Evolutionary conservation across 2,888 invertebrate genomes (phyloP), one percentile per base, ranked within the genome.

Genomic region (Carcina quercana): DNA sequence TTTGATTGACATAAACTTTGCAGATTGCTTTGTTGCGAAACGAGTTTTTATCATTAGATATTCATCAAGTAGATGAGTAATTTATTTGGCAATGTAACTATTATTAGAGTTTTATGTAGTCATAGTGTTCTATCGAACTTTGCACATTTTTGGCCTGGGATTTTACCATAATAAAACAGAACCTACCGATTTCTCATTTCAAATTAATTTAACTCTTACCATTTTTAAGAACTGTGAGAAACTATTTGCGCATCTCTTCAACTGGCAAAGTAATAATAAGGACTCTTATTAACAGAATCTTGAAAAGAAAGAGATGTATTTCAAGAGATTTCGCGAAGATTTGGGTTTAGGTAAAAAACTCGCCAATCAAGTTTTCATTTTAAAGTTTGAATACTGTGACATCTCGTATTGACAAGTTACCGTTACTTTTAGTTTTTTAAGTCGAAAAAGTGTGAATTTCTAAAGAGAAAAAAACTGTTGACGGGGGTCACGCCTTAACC

Each of bases 301-400:
- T 62, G 53, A 57, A 67, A 54, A 59, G 56, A 43, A 53, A 50
- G 50, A 68, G 72, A 74, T 66, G 55, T 56, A 48, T 70, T 69
- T 71, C 51, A 62, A 71, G 69, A 68, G 72, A 75, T 72, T 69
- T 57, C 53, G 53, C 52, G 61, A 64, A 56, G 40, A 68, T 56
- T 53, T 62, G 54, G 36, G 38, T 46, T 47, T n/a, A n/a, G 50
- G 5, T 51, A 64, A 72, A 74, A 75, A 78, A 63, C 63, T 72
- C 45, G 66, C 80, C 78, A 79, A 83, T 83, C 82, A 80, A 79
- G 73, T 74, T 79, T 78, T 64, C 70, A 76, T 75, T 78, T 71
- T 62, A 68, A 73, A 74, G 59, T 73, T 61, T 61, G 65, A 72
- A 65, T 63, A 59, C 69, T 32, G 49, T 64, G 75, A 76, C 76